Conservation (phyloP, 1,140 invertebrate genomes). For the Potamilus streckersoni region DNA sequence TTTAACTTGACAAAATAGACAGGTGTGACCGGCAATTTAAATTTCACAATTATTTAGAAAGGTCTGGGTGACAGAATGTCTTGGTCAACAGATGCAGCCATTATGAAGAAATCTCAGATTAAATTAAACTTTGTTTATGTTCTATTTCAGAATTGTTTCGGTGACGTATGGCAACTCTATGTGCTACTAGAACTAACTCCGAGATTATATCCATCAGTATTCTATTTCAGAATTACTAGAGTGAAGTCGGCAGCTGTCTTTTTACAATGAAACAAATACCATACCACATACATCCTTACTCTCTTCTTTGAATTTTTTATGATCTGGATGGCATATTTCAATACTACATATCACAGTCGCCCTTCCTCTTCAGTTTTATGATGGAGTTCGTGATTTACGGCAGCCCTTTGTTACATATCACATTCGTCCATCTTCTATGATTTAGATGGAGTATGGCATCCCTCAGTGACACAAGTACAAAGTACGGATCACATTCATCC, state of each 20-base stretch:
- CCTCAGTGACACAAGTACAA: too few relatives aligned
- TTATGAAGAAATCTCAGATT: too few relatives aligned
- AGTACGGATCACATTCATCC: too few relatives aligned
- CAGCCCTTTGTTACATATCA: constrained; percentile 37
- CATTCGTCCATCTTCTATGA: constrained; percentile 29
- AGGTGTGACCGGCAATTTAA: too few relatives aligned
- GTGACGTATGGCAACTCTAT: too few relatives aligned
- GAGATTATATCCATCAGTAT: neutral
- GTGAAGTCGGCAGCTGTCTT: constrained; percentile 12
- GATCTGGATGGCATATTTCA: constrained; percentile 42
- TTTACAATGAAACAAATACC: too few relatives aligned
- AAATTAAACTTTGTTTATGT: constrained; percentile 21
- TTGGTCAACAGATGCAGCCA: too few relatives aligned
- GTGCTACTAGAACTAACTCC: too few relatives aligned
- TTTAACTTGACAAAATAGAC: too few relatives aligned
- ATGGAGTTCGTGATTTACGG: constrained; percentile 40
- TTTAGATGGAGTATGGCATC: too few relatives aligned
- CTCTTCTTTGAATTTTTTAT: constrained; percentile 10
- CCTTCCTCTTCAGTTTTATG: constrained; percentile 4
- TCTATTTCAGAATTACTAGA: constrained; percentile 31
- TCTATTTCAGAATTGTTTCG: neutral
- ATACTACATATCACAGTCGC: constrained; percentile 24
- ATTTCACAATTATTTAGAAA: too few relatives aligned
- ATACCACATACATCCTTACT: neutral
- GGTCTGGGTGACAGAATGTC: too few relatives aligned